A percentile compares a stretch with the other conserved stretches of the same genome.
phyloP scores from a whole-genome alignment of 2,113 vertebrate genomes.

The Gyps fulvus region DNA sequence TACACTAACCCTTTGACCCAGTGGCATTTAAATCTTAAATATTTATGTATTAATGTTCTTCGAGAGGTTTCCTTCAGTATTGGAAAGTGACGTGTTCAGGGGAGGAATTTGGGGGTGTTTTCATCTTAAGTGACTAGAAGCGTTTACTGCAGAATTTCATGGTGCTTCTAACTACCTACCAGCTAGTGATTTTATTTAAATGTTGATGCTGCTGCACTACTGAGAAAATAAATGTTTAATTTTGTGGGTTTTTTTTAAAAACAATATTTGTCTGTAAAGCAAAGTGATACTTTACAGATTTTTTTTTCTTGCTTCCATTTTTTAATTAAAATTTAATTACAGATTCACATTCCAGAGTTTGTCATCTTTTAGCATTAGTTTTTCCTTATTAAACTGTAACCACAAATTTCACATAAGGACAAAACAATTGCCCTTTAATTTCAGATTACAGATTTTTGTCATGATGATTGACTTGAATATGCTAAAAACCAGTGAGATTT shows the following conservation, averaged over 20 bases:
- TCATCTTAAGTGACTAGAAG: background rate
- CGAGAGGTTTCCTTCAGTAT: background rate
- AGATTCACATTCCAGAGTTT: constrained; percentile 30
- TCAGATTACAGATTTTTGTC: constrained; percentile 69
- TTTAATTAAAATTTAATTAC: constrained; percentile 52
- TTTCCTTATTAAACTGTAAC: constrained; percentile 53
- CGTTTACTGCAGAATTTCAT: background rate
- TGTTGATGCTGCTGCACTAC: background rate
- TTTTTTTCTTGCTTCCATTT: background rate
- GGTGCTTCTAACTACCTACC: background rate
- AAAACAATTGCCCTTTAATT: constrained; percentile 74
- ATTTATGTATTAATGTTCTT: constrained; percentile 42
- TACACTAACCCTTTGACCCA: constrained; percentile 41
- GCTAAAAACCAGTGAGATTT: constrained; percentile 25
- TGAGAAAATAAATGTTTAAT: background rate
- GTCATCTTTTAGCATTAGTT: constrained; percentile 37
- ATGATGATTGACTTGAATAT: constrained; percentile 65
- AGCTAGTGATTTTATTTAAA: background rate
- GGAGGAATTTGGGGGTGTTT: background rate
- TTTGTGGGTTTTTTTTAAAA: background rate
- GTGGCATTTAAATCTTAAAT: constrained; percentile 17
- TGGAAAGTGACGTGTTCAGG: background rate
- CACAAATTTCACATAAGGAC: constrained; percentile 9
- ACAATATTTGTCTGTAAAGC: background rate
- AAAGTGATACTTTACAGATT: background rate